These are phyloP conservation scores for Ferrisia virgata DNA, from an alignment of 2,888 invertebrate species.

Conservation along the genomic window DNA sequence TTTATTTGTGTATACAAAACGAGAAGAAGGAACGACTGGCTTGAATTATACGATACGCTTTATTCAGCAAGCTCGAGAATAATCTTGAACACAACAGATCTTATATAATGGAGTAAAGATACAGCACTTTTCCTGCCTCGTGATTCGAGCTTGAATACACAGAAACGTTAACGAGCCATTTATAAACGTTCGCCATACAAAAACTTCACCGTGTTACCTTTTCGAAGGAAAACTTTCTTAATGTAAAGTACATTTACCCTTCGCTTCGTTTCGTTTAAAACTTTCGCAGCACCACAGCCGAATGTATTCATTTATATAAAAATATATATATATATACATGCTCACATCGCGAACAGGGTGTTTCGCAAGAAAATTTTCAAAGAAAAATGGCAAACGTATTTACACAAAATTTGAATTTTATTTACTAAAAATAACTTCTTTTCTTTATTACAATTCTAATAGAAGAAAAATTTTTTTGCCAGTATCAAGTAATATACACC, in stretches of 20 bases:
- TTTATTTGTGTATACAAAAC: neutral
- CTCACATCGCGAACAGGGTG: neutral
- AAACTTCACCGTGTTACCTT: constrained; percentile 2
- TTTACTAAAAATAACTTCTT: too few species aligned
- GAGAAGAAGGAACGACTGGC: neutral
- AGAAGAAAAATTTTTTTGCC: too few species aligned
- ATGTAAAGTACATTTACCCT: constrained; percentile 25
- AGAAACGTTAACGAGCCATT: constrained; percentile 32
- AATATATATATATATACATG: too few species aligned
- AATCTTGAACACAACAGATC: constrained; percentile 12
- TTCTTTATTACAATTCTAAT: too few species aligned
- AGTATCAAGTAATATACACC: too few species aligned
- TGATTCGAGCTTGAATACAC: neutral
- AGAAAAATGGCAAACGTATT: neutral
- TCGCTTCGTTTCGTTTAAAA: too few species aligned
- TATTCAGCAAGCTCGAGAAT: constrained; percentile 4
- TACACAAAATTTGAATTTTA: neutral
- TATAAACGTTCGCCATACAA: constrained; percentile 19
- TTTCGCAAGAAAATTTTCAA: neutral
- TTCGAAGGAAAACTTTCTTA: constrained; percentile 27
- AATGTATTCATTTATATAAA: neutral
- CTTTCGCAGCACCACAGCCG: neutral
- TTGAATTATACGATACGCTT: neutral
- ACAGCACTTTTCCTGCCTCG: neutral
- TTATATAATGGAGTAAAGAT: constrained; percentile 12